Conservation (phyloP, 35 echinoderm and acorn worm genomes). For the Apostichopus californicus region DNA sequence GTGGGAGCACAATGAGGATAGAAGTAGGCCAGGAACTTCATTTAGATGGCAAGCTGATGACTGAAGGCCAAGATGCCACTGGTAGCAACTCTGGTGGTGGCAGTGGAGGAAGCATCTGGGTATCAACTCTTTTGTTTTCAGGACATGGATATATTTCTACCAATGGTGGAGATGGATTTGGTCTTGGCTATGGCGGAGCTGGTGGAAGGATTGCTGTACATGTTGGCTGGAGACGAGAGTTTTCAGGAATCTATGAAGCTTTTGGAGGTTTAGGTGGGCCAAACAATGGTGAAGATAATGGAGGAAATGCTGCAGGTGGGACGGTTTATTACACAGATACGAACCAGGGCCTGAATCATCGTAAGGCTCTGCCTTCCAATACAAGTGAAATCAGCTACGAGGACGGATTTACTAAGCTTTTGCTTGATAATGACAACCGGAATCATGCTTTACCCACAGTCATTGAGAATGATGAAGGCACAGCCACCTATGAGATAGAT, state of each 20-base stretch:
- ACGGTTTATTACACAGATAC: slow-evolving; percentile 95
- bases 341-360: slow-evolving; percentile 72
- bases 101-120: slow-evolving; percentile 86
- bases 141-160: slow-evolving; percentile 80
- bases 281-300: background rate
- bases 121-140: slow-evolving; percentile 74
- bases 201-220: slow-evolving; percentile 87
- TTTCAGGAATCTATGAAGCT: slow-evolving; percentile 55
- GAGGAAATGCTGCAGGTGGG: slow-evolving; percentile 72
- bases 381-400: slow-evolving; percentile 68
- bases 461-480: slow-evolving; percentile 87
- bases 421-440: slow-evolving; percentile 80
- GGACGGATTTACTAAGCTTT: slow-evolving; percentile 79
- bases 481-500: slow-evolving; percentile 74
- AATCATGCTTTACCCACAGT: slow-evolving; percentile 76
- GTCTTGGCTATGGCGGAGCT: slow-evolving; percentile 77
- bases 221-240: slow-evolving; percentile 87
- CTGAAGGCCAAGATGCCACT: slow-evolving; percentile 65
- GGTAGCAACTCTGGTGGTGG: slow-evolving; percentile 73
- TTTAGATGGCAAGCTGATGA: slow-evolving; percentile 74
- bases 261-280: slow-evolving; percentile 66
- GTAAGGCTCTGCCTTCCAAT: slow-evolving; percentile 53
- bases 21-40: slow-evolving; percentile 73
- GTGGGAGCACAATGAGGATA: slow-evolving; percentile 72
- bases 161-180: slow-evolving; percentile 72